These are phyloP conservation scores for Pollenia labialis DNA, from an alignment of 2,888 invertebrate genomes.

Conservation along the genomic window DNA sequence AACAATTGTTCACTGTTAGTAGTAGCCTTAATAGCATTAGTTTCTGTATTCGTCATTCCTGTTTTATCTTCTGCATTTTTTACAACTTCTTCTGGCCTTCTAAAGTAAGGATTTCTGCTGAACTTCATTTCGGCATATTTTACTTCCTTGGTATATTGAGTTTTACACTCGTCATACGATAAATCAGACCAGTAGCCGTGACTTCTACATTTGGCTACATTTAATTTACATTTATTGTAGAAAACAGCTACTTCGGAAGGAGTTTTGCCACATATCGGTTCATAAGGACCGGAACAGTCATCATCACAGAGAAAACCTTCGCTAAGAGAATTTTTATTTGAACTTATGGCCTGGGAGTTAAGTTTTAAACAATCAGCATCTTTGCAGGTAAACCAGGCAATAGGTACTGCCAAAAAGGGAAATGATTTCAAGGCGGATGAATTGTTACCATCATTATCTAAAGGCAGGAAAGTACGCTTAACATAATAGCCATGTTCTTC, in stretches of 20 bases:
- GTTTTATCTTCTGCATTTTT: background rate
- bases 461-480: constrained; percentile 79
- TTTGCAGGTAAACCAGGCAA: constrained; percentile 79
- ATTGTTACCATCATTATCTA: constrained; percentile 46
- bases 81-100: constrained; percentile 44
- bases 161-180: constrained; percentile 77
- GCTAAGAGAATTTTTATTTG: constrained; percentile 75
- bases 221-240: constrained; percentile 80
- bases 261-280: constrained; percentile 80
- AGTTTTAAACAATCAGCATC: constrained; percentile 74
- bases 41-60: constrained; percentile 32
- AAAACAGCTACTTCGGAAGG: constrained; percentile 79
- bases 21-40: constrained; percentile 26
- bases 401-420: constrained; percentile 80
- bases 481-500: constrained; percentile 82
- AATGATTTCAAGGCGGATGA: constrained; percentile 75
- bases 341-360: constrained; percentile 77
- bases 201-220: constrained; percentile 81
- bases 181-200: constrained; percentile 80
- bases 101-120: constrained; percentile 78
- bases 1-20: constrained; percentile 49
- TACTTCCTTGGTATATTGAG: constrained; percentile 78
- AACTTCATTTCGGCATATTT: constrained; percentile 80
- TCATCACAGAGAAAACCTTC: constrained; percentile 81
- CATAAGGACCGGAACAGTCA: constrained; percentile 78